Evolutionary conservation across 2,113 vertebrate genomes (phyloP), one percentile per base, ranked within the genome.

Genomic region (Vidua chalybeata): DNA sequence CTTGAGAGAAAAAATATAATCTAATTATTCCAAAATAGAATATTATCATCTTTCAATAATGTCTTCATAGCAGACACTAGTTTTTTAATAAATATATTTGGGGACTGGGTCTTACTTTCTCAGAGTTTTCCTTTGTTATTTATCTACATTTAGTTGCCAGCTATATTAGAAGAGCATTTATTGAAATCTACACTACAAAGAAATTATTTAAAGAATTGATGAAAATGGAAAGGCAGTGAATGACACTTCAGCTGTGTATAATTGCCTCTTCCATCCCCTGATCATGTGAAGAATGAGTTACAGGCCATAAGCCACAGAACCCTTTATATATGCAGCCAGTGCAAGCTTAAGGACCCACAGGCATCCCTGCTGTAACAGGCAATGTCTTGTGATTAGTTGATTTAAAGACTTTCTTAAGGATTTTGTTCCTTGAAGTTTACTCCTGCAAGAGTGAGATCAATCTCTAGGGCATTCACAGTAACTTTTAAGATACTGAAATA

Each of bases 171-270:
- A 79, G 68, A 89, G 58, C 20, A 68, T 89, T 89, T 89, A 33
- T 77, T 2, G 0, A 82, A 83, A 81, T 58, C 82, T 62, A 43
- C 19, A 33, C 49, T 76, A 52, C 30, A 74, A 73, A 46, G 35
- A 95, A 87, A 90, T 87, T 84, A 92, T 82, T 87, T 84, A 73
- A 76, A 92, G 66, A 76, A 66, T 51, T 91, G 54, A 84, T 39
- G 48, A 71, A 88, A 74, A 93, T 48, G 37, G 68, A 82, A 76
- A 76, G 74, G 78, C 84, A 90, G 80, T 33, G 54, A 87, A 93
- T 66, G 73, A 83, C 55, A 75, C 76, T 87, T 91, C 68, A 90
- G 7, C 52, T 12, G 24, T 31, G 58, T 23, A 66, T 58, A 75
- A 94, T 73, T 74, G 35, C 69, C 30, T 92, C 77, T 89, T 84